Conservation (phyloP, 2,113 vertebrate species). For the Hemibagrus wyckioides region DNA sequence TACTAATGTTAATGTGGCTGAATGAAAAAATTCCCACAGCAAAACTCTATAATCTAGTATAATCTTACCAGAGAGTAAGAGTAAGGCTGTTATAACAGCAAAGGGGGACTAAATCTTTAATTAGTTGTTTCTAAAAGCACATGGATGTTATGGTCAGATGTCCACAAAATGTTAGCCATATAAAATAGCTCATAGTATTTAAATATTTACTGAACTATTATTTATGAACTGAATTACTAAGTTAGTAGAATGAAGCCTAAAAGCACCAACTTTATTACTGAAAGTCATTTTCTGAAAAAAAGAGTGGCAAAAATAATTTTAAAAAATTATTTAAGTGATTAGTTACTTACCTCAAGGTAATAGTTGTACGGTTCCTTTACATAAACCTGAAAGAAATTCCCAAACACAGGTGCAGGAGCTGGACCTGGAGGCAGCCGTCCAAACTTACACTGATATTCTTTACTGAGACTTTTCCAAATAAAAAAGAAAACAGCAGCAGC, state of each 20-base stretch:
- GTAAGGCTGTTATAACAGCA: no score
- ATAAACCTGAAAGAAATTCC: slow-evolving; percentile 74
- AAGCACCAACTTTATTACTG: not conserved
- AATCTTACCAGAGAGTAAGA: no score
- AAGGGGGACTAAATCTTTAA: no score
- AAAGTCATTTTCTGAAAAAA: not conserved
- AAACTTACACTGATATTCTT: not conserved
- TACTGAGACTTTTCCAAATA: slow-evolving; percentile 41
- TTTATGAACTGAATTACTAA: no score
- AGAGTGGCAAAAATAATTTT: no score
- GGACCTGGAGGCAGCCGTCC: slow-evolving; percentile 76
- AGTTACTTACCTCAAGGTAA: slow-evolving; percentile 71
- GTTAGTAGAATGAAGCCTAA: not conserved
- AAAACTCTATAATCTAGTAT: no score
- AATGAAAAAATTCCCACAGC: no score
- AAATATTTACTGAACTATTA: not conserved
- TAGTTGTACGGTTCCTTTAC: slow-evolving; percentile 68
- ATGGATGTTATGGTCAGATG: not conserved
- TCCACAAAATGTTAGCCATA: not conserved
- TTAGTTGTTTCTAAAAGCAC: not conserved
- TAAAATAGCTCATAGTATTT: no score
- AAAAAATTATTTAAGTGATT: not conserved
- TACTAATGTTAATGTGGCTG: no score
- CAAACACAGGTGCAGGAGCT: slow-evolving; percentile 70
- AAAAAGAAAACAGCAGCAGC: slow-evolving; percentile 36